These are phyloP conservation scores for Muscidifurax raptorellus DNA, from an alignment of 1,140 invertebrate species.

Conservation along the genomic window DNA sequence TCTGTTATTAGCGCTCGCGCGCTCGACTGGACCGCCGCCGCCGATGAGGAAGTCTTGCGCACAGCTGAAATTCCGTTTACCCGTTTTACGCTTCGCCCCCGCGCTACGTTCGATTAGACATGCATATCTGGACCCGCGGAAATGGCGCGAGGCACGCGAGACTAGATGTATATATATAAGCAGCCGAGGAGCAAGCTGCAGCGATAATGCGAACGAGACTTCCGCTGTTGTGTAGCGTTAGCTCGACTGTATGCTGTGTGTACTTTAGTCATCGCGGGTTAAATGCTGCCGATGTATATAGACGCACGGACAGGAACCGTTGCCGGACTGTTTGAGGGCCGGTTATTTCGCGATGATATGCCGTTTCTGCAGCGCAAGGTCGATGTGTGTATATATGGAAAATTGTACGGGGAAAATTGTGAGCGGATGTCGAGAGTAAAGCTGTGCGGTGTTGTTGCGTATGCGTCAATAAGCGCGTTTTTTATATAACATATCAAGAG, in stretches of 20 bases:
- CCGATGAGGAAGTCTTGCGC: slow-evolving; percentile 5
- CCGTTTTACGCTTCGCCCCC: slow-evolving; percentile 23
- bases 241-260: background rate
- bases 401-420: background rate
- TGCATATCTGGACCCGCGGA: background rate
- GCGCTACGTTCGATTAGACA: slow-evolving; percentile 24
- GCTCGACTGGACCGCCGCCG: background rate
- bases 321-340: background rate
- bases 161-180: background rate
- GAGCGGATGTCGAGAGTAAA: background rate
- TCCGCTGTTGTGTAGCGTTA: background rate
- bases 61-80: slow-evolving; percentile 35
- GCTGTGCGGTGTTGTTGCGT: background rate
- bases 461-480: background rate
- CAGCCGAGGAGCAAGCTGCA: background rate
- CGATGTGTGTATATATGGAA: background rate
- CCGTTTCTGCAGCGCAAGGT: background rate
- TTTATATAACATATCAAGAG: too few relatives aligned
- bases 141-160: background rate
- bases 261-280: background rate
- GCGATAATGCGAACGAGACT: slow-evolving; percentile 4
- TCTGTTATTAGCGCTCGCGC: slow-evolving; percentile 20
- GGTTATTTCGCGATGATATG: background rate
- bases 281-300: background rate
- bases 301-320: background rate